Conservation (phyloP, 2,888 invertebrate genomes). For the Branchellion lobata region DNA sequence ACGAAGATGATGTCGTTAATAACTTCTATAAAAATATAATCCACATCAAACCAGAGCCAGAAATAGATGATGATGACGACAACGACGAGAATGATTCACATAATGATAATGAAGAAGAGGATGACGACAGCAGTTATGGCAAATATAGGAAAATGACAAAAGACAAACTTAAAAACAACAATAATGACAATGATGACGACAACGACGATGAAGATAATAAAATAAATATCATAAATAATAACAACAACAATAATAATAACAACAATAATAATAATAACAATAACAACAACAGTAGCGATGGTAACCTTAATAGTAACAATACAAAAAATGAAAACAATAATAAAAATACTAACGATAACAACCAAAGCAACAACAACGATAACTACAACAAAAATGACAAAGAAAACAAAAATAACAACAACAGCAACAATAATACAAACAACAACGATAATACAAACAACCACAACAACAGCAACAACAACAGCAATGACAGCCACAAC, state of each 20-base stretch:
- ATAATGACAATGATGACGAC: background rate
- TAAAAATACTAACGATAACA: background rate
- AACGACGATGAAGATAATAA: background rate
- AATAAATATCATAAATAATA: background rate
- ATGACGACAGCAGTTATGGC: background rate
- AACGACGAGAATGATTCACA: background rate
- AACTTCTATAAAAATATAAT: slow-evolving; percentile 11
- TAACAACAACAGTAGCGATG: background rate
- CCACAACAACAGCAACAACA: no score
- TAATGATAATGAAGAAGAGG: slow-evolving; percentile 1
- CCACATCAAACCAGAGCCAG: background rate
- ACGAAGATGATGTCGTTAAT: background rate
- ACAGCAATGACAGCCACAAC: no score
- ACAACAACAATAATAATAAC: slow-evolving; percentile 5
- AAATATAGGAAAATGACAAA: background rate
- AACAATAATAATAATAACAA: slow-evolving; percentile 11
- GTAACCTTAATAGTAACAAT: background rate
- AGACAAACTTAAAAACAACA: background rate
- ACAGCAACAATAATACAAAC: no score
- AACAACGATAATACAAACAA: no score
- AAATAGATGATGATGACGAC: background rate
- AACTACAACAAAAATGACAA: no score
- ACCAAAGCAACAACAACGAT: background rate
- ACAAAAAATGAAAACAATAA: background rate
- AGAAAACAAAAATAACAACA: no score